A percentile compares a stretch with the other conserved stretches of the same genome.
Conservation (phyloP, 2,888 invertebrate genomes). For the Phaedon cochleariae region DNA sequence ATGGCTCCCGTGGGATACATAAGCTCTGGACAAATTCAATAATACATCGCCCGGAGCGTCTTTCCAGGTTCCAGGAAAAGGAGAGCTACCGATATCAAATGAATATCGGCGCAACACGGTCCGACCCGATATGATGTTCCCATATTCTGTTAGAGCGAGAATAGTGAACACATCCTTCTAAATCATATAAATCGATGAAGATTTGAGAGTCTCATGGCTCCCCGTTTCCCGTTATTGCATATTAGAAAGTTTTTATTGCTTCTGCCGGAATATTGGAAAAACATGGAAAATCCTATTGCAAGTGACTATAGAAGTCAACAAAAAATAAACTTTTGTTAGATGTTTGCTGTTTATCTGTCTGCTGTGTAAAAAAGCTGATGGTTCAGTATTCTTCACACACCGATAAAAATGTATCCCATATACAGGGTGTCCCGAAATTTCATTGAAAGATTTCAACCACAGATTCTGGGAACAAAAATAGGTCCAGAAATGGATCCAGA, state of each 20-base stretch:
- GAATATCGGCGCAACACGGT: slow-evolving; percentile 44
- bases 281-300: background rate
- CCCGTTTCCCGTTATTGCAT: slow-evolving; percentile 21
- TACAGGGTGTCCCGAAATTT: no score
- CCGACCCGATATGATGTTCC: slow-evolving; percentile 48
- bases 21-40: slow-evolving; percentile 63
- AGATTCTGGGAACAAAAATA: no score
- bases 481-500: no score
- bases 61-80: slow-evolving; percentile 31
- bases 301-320: background rate
- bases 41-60: slow-evolving; percentile 52
- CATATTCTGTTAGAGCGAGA: slow-evolving; percentile 51
- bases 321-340: no score
- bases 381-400: no score
- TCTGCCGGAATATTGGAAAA: slow-evolving; percentile 24
- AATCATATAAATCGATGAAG: slow-evolving; percentile 51
- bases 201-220: slow-evolving; percentile 22
- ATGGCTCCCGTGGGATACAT: slow-evolving; percentile 61
- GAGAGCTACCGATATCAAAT: slow-evolving; percentile 46
- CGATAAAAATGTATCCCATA: no score
- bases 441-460: no score
- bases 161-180: slow-evolving; percentile 57
- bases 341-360: no score
- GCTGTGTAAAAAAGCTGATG: no score
- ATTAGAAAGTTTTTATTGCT: slow-evolving; percentile 30